Evolutionary conservation across 2,113 vertebrate species (phyloP).

Genomic region (Alexandromys fortis): DNA sequence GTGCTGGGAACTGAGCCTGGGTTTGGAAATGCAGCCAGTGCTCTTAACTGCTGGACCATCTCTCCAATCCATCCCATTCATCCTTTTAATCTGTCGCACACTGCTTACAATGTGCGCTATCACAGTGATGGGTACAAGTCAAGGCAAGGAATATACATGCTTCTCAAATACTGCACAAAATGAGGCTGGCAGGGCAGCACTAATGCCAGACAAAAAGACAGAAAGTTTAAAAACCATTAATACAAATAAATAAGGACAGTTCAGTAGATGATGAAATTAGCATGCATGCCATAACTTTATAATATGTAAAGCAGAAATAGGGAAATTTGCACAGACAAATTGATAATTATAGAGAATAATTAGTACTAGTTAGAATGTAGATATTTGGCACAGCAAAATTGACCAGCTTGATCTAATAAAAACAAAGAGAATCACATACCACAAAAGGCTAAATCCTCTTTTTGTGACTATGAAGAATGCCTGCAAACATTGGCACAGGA

Average conservation of each 20-base stretch:
- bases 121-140: neutral
- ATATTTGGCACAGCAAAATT: slow-evolving; percentile 42
- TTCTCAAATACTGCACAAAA: slow-evolving; percentile 1
- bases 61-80: neutral
- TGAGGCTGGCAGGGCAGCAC: neutral
- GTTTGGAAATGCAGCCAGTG: neutral
- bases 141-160: neutral
- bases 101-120: neutral
- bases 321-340: slow-evolving; percentile 17
- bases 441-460: slow-evolving; percentile 34
- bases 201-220: neutral
- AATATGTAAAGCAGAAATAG: slow-evolving; percentile 34
- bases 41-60: neutral
- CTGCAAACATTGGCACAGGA: slow-evolving; percentile 31
- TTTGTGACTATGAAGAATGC: neutral
- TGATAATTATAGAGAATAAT: neutral
- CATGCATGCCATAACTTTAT: neutral
- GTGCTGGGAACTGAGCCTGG: neutral
- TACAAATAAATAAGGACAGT: neutral
- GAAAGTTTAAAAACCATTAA: neutral
- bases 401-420: neutral
- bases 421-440: slow-evolving; percentile 16
- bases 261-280: neutral
- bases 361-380: slow-evolving; percentile 30
- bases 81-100: neutral